Evolutionary conservation across 2,888 invertebrate genomes (phyloP), one percentile per base, ranked within the genome.

Genomic region (Adelphocoris suturalis): DNA sequence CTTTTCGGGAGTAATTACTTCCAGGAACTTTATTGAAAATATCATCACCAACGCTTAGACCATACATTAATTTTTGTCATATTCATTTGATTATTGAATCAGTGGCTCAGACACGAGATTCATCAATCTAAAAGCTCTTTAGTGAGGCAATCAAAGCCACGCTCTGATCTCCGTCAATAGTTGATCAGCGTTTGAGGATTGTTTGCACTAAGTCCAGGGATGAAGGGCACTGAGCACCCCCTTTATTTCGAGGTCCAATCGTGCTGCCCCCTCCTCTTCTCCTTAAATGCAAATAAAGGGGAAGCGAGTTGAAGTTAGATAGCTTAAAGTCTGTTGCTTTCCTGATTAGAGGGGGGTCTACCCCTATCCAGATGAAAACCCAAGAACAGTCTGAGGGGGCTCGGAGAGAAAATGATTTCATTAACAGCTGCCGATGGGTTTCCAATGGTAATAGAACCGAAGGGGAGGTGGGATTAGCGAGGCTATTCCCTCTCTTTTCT

Each of bases 341-440:
- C 57, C 80, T 80, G 88, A 88, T 88, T 88, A 87, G 82, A 85
- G 37, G 37, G 37, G n/a, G 76, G n/a, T 48, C 68, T 68, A 12
- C 61, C 46, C n/a, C 82, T 5, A n/a, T 82, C 57, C 57, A 80
- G 47, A 87, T 88, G 48, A 80, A 19, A 78, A 48, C 16, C 84
- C 61, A 47, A 75, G 68, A 46, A 61, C 61, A 82, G 37, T 57
- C n/a, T 46, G 68, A 52, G 86, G 90, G 86, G 55, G 14, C 68
- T 28, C 75, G 86, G 55, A 76, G 86, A 89, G 75, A 91, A 91
- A 91, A 90, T 91, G 91, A 92, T 92, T 92, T 91, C 91, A 91
- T 92, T 92, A 91, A 91, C 91, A 91, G 91, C 90, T 90, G 90
- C 87, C 68, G 46, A 91, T 91, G 91, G 91, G 90, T 91, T 91